Percentiles rank a stretch among this genome's conserved stretches.
These are phyloP conservation scores for Varanus komodoensis DNA, from an alignment of 2,113 vertebrate species.

Conservation along the genomic window DNA sequence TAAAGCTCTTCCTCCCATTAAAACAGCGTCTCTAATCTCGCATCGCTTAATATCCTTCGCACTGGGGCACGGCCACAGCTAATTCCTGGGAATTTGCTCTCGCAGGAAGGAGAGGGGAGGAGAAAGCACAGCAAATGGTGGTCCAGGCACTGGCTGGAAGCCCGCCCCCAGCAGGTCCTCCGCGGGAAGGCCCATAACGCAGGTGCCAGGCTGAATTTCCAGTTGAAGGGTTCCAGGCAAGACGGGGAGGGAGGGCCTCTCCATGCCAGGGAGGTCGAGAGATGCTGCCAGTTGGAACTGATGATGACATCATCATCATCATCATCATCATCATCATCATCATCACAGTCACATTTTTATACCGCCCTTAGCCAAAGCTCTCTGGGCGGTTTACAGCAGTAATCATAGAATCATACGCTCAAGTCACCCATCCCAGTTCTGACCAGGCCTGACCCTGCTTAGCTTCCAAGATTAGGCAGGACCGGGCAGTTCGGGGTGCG, in stretches of 20 bases:
- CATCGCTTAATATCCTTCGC: slow-evolving; percentile 71
- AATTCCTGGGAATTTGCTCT: slow-evolving; percentile 62
- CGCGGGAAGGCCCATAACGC: neutral
- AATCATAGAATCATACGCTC: too few species aligned
- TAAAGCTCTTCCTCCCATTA: slow-evolving; percentile 57
- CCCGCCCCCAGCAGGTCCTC: neutral
- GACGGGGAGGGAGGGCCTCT: neutral
- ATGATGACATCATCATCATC: too few species aligned
- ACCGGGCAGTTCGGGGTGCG: too few species aligned
- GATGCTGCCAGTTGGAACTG: neutral
- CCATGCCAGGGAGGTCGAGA: neutral
- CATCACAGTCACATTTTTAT: too few species aligned
- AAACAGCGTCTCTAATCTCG: slow-evolving; percentile 70
- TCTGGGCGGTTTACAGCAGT: too few species aligned
- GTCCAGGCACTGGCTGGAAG: fast-evolving
- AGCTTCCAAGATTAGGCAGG: too few species aligned
- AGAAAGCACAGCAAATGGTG: slow-evolving; percentile 5
- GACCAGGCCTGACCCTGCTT: too few species aligned
- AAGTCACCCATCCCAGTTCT: too few species aligned
- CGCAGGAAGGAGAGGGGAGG: neutral
- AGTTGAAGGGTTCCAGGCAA: too few species aligned
- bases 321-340: too few species aligned
- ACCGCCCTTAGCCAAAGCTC: too few species aligned
- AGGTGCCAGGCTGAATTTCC: neutral
- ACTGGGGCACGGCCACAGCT: slow-evolving; percentile 46